Conservation (phyloP, 2,888 invertebrate species). For the Eupithecia dodoneata region DNA sequence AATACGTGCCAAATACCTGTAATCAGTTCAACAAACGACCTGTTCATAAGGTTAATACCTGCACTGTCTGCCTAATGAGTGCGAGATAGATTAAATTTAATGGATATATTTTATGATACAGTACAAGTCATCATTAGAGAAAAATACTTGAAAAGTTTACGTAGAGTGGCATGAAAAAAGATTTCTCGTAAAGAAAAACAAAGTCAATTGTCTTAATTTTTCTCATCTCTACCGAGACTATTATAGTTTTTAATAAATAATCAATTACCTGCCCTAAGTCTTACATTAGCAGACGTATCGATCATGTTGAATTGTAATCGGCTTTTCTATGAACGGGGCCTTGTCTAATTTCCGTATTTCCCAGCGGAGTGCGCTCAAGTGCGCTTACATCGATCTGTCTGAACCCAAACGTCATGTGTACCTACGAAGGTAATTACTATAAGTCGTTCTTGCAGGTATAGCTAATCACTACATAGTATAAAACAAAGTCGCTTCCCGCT, state of each 20-base stretch:
- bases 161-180: background rate
- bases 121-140: background rate
- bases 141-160: background rate
- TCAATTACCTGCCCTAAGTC: conserved; percentile 8
- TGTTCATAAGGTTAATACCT: background rate
- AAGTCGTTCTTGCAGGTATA: background rate
- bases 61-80: background rate
- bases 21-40: background rate
- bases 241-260: conserved; percentile 11
- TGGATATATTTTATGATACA: too few relatives aligned
- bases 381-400: conserved; percentile 30
- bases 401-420: background rate
- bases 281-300: conserved; percentile 27
- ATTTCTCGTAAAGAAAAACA: background rate
- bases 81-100: too few relatives aligned
- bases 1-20: background rate
- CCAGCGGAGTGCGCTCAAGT: conserved; percentile 36
- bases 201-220: background rate
- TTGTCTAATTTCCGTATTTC: conserved; percentile 41
- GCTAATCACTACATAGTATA: too few relatives aligned
- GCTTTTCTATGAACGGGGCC: conserved; percentile 42
- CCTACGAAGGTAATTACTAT: background rate
- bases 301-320: conserved; percentile 46
- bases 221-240: background rate
- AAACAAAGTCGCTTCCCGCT: too few relatives aligned